Evolutionary conservation across 2,113 vertebrate genomes (phyloP).

Genomic region (Tilapia sparmanii): DNA sequence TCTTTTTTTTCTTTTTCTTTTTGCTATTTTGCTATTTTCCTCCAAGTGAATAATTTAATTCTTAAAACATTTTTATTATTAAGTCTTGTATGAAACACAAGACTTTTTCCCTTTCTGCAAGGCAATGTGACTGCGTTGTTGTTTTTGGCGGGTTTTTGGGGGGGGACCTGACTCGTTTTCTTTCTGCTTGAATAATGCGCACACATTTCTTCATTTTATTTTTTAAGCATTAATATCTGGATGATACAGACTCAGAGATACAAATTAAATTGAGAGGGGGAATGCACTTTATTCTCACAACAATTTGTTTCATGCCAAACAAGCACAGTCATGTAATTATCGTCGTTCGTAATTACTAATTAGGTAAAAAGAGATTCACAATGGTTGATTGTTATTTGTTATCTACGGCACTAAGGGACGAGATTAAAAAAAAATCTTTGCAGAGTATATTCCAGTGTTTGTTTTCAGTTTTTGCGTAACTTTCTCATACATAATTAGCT

Average conservation of each 20-base stretch:
- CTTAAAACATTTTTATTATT: neutral
- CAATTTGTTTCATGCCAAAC: conserved; percentile 49
- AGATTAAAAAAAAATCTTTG: neutral
- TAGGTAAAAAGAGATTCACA: conserved; percentile 42
- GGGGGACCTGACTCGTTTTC: neutral
- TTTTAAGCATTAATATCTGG: conserved; percentile 11
- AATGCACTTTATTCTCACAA: conserved; percentile 42
- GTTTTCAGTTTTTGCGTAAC: neutral
- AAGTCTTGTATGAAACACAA: neutral
- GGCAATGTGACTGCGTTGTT: neutral
- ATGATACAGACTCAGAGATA: conserved; percentile 25
- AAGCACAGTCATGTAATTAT: conserved; percentile 55
- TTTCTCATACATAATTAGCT: conserved; percentile 10
- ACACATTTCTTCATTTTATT: neutral
- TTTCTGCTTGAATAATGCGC: neutral
- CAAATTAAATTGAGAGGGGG: conserved; percentile 47
- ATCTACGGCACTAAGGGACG: neutral
- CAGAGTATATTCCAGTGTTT: neutral
- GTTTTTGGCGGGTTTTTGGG: rapidly evolving
- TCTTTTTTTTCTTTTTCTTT: neutral
- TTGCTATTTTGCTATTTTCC: neutral
- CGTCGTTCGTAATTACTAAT: conserved; percentile 55
- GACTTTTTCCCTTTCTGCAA: neutral
- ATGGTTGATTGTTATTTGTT: conserved; percentile 46
- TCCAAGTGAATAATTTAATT: neutral